phyloP scores from a whole-genome alignment of 1,140 invertebrate genomes.

The Mycetomoellerius zeteki region DNA sequence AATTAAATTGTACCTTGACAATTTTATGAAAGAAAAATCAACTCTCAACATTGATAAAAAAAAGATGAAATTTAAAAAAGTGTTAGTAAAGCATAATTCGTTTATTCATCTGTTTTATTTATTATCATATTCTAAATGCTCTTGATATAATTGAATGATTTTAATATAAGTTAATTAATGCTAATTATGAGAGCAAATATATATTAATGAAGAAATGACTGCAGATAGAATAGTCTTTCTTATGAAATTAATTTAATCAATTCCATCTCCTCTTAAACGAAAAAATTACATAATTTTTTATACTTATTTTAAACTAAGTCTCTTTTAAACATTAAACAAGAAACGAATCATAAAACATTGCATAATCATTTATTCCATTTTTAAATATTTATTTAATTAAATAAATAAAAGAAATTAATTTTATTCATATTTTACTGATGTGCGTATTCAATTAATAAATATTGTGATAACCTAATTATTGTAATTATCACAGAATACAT shows the following conservation, averaged over 20 bases:
- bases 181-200: slow-evolving; percentile 46
- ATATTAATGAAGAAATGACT: slow-evolving; percentile 49
- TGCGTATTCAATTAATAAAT: background rate
- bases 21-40: slow-evolving; percentile 14
- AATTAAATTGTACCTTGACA: background rate
- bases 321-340: background rate
- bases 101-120: slow-evolving; percentile 3
- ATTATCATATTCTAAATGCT: slow-evolving; percentile 3
- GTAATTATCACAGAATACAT: slow-evolving; percentile 74
- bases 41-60: background rate
- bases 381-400: background rate
- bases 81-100: background rate
- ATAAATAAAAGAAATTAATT: background rate
- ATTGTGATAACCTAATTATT: slow-evolving; percentile 4
- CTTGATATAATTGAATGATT: background rate
- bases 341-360: background rate
- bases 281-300: background rate
- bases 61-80: background rate
- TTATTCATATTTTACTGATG: slow-evolving; percentile 31
- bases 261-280: background rate
- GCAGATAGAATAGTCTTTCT: background rate
- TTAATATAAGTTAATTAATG: slow-evolving; percentile 63
- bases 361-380: background rate
- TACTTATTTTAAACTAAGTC: background rate
- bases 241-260: slow-evolving; percentile 28